phyloP scores from a whole-genome alignment of 2,888 invertebrate genomes.

The Drosophila histrio region DNA sequence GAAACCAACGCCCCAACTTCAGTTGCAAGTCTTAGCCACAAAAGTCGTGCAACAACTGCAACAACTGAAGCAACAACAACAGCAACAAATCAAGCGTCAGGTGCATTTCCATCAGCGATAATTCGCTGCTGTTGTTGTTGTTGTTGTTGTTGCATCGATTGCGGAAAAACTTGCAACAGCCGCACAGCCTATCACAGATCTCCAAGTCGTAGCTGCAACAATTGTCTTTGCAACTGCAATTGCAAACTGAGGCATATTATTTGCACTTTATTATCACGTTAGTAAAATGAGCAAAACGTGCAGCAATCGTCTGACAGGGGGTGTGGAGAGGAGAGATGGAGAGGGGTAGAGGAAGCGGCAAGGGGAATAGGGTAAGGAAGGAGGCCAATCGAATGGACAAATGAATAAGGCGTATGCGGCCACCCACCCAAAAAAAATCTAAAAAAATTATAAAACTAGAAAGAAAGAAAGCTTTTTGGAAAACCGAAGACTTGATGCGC shows the following conservation, averaged over 20 bases:
- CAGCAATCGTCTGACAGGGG: conserved; percentile 49
- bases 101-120: conserved; percentile 83
- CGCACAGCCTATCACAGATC: conserved; percentile 59
- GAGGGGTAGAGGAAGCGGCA: neutral
- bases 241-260: conserved; percentile 81
- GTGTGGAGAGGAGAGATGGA: neutral
- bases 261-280: conserved; percentile 85
- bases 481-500: neutral
- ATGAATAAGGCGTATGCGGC: conserved; percentile 31
- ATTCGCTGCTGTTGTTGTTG: conserved; percentile 54
- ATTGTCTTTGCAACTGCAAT: conserved; percentile 61
- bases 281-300: conserved; percentile 82
- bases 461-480: neutral
- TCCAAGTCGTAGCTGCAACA: conserved; percentile 43
- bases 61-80: conserved; percentile 28
- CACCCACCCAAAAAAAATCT: conserved; percentile 44
- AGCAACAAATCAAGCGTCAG: conserved; percentile 78
- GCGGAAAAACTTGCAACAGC: conserved; percentile 69
- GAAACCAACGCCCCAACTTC: conserved; percentile 67
- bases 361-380: neutral
- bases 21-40: neutral
- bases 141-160: conserved; percentile 62
- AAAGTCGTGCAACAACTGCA: conserved; percentile 59
- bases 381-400: neutral
- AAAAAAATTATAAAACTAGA: neutral